Base-by-base conservation (phyloP, 1,140 invertebrate species). In the Plectus sambesii region DNA sequence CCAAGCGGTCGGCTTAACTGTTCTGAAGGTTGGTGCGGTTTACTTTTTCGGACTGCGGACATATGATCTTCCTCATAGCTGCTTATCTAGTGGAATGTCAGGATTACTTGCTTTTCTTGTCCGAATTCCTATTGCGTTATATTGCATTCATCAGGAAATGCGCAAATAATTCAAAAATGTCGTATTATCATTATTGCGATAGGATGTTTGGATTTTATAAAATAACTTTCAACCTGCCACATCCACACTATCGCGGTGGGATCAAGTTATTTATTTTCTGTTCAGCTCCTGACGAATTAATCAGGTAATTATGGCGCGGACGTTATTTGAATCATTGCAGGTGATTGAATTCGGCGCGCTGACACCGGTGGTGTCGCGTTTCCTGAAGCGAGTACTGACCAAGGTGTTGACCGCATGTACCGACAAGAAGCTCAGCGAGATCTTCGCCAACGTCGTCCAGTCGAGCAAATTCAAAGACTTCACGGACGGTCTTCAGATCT, bases 1-100 rank as follows among this genome's bases (percentile, higher is more conserved):
- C 48, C 80, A 83, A 55, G 80, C 80, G 5, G 64, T 92, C 24
- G 77, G 84, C 3, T 70, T 96, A 6, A 83, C 86, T 5, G 78
- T 87, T 23, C 74, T 96, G 0, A 94, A 93, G 76, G 84, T 85
- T 76, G 73, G 42, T 20, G 33, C 20, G 17, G 8, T 15, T 42
- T 2, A 35, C 44, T 19, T 35, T 8, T 45, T 45, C 9, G 44
- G 12, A 8, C 24, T 35, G 37, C 22, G n/a, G 35, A 20, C 41
- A n/a, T 43, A 8, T 25, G 23, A 23, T 2, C 12, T 19, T 38
- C 2, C 9, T 47, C 9, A 38, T 29, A n/a, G 12, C 19, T 15
- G 2, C 38, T 8, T 15, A 3, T 15, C 12, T 5, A 24, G 6
- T 9, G 26, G 12, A 12, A 23, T 8, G 15, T 4, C 22, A 30